Percentiles rank a stretch among this genome's conserved stretches.
Conservation (phyloP, 2,888 invertebrate genomes). For the Notodromas monacha region DNA sequence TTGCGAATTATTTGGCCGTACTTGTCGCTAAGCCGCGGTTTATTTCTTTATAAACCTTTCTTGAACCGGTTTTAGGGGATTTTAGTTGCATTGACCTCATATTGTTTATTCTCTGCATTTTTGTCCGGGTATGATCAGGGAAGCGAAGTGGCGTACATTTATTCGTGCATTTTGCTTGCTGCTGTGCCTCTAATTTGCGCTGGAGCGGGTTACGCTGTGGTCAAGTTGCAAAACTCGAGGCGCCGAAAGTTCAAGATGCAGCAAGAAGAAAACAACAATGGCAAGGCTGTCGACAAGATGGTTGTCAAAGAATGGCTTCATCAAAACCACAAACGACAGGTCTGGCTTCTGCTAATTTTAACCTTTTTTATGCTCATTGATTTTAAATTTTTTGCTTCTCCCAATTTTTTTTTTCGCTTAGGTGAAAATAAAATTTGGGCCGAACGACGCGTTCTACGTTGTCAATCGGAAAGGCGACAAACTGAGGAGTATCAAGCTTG, state of each 20-base stretch:
- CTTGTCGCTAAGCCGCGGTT: too few species aligned
- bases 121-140: too few species aligned
- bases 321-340: conserved; percentile 51
- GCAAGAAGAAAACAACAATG: conserved; percentile 35
- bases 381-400: too few species aligned
- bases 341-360: too few species aligned
- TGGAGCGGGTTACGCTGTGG: conserved; percentile 64
- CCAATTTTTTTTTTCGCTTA: too few species aligned
- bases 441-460: conserved; percentile 50
- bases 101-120: too few species aligned
- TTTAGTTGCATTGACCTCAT: too few species aligned
- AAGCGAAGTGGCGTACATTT: conserved; percentile 85
- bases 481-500: conserved; percentile 42
- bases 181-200: conserved; percentile 75
- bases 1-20: too few species aligned
- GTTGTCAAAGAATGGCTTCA: conserved; percentile 75
- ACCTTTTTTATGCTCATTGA: too few species aligned
- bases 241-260: conserved; percentile 43
- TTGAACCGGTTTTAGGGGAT: too few species aligned
- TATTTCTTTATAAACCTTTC: too few species aligned
- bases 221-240: conserved; percentile 57
- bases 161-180: conserved; percentile 59
- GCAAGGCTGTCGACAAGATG: conserved; percentile 47
- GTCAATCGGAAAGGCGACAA: conserved; percentile 73
- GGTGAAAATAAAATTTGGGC: conserved; percentile 67